Evolutionary conservation across 1,140 invertebrate species (phyloP).

Genomic region (Formica exsecta): DNA sequence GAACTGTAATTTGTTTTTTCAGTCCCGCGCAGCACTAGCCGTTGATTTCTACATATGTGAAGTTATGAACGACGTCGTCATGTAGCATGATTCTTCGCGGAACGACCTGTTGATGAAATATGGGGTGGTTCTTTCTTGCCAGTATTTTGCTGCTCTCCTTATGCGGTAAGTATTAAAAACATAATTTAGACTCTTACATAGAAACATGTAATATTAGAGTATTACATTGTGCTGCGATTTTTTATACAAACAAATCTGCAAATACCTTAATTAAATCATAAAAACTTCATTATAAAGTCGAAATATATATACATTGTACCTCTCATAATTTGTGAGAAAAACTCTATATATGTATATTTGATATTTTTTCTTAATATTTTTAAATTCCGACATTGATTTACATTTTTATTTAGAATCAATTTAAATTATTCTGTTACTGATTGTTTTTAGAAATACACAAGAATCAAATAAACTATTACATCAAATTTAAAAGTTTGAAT

Average conservation of each 20-base stretch:
- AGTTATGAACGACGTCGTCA: conserved; percentile 57
- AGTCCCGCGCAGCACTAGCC: conserved; percentile 18
- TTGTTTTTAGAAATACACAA: neutral
- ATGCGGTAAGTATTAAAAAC: conserved; percentile 72
- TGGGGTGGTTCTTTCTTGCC: conserved; percentile 75
- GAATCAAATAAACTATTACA: neutral
- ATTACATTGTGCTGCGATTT: neutral
- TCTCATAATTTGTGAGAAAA: neutral
- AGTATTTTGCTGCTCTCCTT: conserved; percentile 74
- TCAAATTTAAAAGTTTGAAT: neutral
- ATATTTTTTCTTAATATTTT: neutral
- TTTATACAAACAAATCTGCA: neutral
- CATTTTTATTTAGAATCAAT: neutral
- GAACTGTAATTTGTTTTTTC: neutral
- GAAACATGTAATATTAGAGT: neutral
- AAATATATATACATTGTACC: neutral
- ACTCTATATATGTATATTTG: too few species aligned
- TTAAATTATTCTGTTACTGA: neutral
- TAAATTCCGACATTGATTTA: neutral
- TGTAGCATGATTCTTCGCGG: conserved; percentile 63
- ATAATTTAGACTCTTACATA: neutral
- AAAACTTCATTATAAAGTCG: neutral
- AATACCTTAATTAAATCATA: neutral
- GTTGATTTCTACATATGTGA: conserved; percentile 16
- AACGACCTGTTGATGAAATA: conserved; percentile 77